These are phyloP conservation scores for Chelmon rostratus DNA, from an alignment of 2,797 vertebrate species.

Conservation along the genomic window DNA sequence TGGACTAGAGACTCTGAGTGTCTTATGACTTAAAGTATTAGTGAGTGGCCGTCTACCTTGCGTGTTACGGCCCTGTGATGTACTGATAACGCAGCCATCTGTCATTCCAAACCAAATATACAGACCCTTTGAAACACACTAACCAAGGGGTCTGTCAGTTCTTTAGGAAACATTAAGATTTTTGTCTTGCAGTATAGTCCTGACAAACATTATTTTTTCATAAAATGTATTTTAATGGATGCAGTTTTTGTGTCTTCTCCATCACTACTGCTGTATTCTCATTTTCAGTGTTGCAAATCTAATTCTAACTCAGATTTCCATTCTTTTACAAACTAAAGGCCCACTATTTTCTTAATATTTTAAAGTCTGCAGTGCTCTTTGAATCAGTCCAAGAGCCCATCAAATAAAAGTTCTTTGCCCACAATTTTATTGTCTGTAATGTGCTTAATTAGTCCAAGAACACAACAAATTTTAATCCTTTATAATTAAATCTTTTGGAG, in stretches of 20 bases:
- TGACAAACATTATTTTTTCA: neutral
- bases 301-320: neutral
- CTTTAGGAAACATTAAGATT: neutral
- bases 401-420: neutral
- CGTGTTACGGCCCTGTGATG: neutral
- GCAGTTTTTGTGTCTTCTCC: neutral
- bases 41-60: neutral
- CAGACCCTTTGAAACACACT: neutral
- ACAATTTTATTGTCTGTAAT: neutral
- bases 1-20: slow-evolving; percentile 27
- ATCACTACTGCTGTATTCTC: neutral
- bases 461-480: neutral
- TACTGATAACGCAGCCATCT: neutral
- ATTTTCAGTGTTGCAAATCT: neutral
- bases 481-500: neutral
- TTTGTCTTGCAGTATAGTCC: neutral
- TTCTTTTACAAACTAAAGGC: neutral
- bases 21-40: neutral
- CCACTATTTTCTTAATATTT: neutral
- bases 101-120: neutral
- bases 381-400: neutral
- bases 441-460: neutral
- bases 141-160: neutral
- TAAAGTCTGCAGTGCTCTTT: neutral
- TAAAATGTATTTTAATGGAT: neutral